Conservation (phyloP, 1,140 invertebrate genomes). For the Mercenaria mercenaria region DNA sequence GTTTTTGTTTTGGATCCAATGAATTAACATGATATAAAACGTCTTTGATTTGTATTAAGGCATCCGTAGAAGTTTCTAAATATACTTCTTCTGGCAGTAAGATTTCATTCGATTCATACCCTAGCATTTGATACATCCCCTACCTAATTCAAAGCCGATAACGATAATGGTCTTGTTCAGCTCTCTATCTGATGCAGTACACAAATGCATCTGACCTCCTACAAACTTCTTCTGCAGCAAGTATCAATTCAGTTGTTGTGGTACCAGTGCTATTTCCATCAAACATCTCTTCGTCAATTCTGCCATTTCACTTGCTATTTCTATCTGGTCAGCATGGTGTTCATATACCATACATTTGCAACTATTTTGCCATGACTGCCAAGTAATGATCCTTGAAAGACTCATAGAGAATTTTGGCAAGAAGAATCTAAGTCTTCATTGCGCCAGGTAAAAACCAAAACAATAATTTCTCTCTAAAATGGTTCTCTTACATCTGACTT, state of each 20-base stretch:
- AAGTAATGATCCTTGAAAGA: not conserved
- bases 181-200: conserved; percentile 2
- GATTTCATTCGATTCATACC: not conserved
- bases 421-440: not conserved
- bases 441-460: not conserved
- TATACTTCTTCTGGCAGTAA: conserved; percentile 22
- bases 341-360: not conserved
- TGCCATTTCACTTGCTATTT: conserved; percentile 23
- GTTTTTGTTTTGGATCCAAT: not conserved
- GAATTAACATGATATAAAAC: conserved; percentile 57
- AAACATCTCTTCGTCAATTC: not conserved
- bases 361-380: not conserved
- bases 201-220: conserved; percentile 48
- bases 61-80: not conserved
- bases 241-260: conserved; percentile 29
- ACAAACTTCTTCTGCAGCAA: conserved; percentile 25
- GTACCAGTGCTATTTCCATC: conserved; percentile 37
- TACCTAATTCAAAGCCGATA: conserved; percentile 50
- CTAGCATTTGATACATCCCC: not conserved
- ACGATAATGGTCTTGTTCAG: conserved; percentile 41
- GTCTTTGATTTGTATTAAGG: not conserved
- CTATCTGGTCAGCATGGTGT: not conserved
- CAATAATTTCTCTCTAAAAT: conserved; percentile 54
- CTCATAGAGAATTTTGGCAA: not conserved
- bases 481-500: conserved; percentile 41